Evolutionary conservation across 35 echinoderm and acorn worm species (phyloP), one percentile per base, ranked within the genome.

Genomic region (Hemicentrotus pulcherrimus): DNA sequence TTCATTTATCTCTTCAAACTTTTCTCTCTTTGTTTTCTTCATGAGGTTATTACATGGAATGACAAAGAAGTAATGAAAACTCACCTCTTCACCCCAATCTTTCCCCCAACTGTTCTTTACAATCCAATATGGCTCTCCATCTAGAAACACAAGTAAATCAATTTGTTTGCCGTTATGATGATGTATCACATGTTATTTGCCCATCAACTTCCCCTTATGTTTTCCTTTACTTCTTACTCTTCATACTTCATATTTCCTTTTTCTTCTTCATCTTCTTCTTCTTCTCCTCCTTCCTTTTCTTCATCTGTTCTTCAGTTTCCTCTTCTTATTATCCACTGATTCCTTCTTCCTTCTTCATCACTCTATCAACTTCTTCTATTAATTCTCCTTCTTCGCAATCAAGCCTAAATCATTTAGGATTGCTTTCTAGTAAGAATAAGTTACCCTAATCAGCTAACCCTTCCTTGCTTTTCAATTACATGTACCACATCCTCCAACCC

Each of bases 71-170:
- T 6, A 59, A 16, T 18, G 32, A 22, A 46, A 22, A 86, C 95
- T 97, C 96, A 99, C 98, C 94, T 97, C 30, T 48, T 88, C 98
- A 94, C 98, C 98, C 98, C 98, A 99, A 88, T 88, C 61, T 60
- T 86, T 28, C 28, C 97, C 98, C 98, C 98, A 99, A 85, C 98
- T 99, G 91, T 99, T 99, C 97, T 99, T 99, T 22, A 99, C 91
- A 24, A 99, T 99, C 98, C 98, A 99, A 85, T 96, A 99, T 78
- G 98, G 98, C 52, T 95, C 65, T 10, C 94, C 94, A 94, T 99
- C 98, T 99, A 91, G 15, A 48, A 71, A 46, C 88, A 33, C 32
- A 16, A 90, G 24, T 30, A 9, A 86, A 86, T 33, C 30, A 0
- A 85, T 85, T 85, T 30, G 70, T 19, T 85, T 16, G n/a, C 70